Conservation (phyloP, 2,797 vertebrate genomes). For the Hapalemur alaotrensis region DNA sequence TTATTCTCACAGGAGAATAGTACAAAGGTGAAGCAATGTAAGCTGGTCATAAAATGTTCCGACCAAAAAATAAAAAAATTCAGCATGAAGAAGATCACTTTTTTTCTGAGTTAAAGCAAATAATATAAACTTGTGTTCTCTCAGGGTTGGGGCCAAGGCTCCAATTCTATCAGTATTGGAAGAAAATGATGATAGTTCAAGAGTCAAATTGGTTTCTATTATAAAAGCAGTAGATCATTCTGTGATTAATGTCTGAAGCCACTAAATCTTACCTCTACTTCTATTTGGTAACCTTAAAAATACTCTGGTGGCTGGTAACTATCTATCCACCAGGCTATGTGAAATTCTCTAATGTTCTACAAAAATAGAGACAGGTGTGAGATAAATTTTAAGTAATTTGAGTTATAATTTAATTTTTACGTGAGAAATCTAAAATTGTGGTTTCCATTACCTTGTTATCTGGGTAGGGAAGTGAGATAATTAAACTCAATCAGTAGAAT, state of each 20-base stretch:
- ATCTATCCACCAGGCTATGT: not conserved
- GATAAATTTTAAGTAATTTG: not conserved
- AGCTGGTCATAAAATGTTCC: slow-evolving; percentile 4
- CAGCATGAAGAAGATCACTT: not conserved
- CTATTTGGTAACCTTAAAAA: not conserved
- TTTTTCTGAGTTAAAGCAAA: not conserved
- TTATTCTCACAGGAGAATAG: slow-evolving; percentile 16
- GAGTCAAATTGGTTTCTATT: not conserved
- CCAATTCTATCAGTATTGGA: not conserved
- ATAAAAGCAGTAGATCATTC: slow-evolving; percentile 33
- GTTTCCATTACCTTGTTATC: not conserved
- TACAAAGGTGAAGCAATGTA: not conserved
- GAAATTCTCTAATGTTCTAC: not conserved
- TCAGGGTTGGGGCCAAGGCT: not conserved
- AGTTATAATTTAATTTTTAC: not conserved
- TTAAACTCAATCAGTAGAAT: not conserved
- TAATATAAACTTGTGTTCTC: slow-evolving; percentile 21
- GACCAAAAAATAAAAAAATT: not conserved
- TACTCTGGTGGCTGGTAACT: not conserved
- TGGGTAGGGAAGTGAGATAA: not conserved
- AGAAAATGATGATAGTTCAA: not conserved
- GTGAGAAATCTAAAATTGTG: not conserved
- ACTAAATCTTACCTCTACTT: not conserved
- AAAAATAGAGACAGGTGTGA: not conserved
- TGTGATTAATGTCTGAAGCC: not conserved